Percentiles rank a stretch among this genome's conserved stretches.
Evolutionary conservation across 53 echinoderm and acorn worm species (phyloP).

Genomic region (Mesocentrotus franciscanus): DNA sequence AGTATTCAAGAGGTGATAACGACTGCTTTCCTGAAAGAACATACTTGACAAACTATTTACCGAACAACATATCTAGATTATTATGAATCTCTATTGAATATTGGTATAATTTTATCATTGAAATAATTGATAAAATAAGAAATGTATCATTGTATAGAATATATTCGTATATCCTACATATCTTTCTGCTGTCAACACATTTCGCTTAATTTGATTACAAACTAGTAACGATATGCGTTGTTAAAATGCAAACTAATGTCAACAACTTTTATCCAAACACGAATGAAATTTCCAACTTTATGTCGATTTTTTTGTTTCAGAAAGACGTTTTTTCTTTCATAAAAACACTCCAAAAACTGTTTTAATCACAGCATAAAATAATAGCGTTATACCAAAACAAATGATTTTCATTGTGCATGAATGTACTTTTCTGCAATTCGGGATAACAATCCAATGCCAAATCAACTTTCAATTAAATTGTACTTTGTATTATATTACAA

Average conservation of each 20-base stretch:
- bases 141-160: neutral
- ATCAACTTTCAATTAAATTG: no score
- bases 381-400: no score
- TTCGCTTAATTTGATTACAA: no score
- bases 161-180: neutral
- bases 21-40: neutral
- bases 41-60: neutral
- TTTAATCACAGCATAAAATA: neutral
- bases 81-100: neutral
- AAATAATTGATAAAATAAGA: neutral
- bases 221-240: no score
- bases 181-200: neutral
- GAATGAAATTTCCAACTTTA: neutral
- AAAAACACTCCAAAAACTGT: neutral
- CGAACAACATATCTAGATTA: neutral
- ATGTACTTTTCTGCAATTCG: no score
- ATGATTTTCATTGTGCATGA: no score
- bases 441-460: no score
- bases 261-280: neutral
- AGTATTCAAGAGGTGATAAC: conserved; percentile 54
- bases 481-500: no score
- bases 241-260: no score
- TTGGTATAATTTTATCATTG: neutral
- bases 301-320: neutral
- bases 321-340: neutral